Evolutionary conservation across 2,888 invertebrate genomes (phyloP).

Genomic region (Scaptodrosophila latifasciaeformis): DNA sequence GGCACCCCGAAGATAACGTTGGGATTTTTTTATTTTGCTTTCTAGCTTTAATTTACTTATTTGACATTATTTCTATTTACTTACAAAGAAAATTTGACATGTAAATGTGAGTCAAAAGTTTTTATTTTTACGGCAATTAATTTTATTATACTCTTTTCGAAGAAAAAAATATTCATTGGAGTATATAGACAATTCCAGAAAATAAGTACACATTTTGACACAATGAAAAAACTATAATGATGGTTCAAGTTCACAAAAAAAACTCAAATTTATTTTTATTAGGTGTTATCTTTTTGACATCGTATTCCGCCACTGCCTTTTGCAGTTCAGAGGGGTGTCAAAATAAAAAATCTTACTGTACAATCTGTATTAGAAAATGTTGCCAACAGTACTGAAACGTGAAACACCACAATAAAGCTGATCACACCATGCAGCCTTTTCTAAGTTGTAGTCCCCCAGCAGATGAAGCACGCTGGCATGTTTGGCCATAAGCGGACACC

Average conservation of each 20-base stretch:
- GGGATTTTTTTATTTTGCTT: slow-evolving; percentile 15
- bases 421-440: slow-evolving; percentile 13
- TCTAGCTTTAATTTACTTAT: slow-evolving; percentile 24
- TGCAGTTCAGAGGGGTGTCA: slow-evolving; percentile 62
- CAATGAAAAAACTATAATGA: too few relatives aligned
- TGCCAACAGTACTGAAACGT: slow-evolving; percentile 55
- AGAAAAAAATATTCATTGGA: too few relatives aligned
- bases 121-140: too few relatives aligned
- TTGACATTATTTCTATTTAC: slow-evolving; percentile 33
- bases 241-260: too few relatives aligned
- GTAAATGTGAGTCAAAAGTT: too few relatives aligned
- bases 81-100: too few relatives aligned
- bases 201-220: too few relatives aligned
- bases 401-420: slow-evolving; percentile 40
- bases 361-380: slow-evolving; percentile 57
- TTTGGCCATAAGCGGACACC: neutral
- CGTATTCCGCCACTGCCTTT: slow-evolving; percentile 32
- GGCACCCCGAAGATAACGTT: too few relatives aligned
- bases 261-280: too few relatives aligned
- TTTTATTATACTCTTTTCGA: too few relatives aligned
- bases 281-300: neutral
- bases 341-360: slow-evolving; percentile 39
- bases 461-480: neutral
- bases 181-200: too few relatives aligned
- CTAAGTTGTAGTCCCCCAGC: too few relatives aligned